phyloP scores from a whole-genome alignment of 2,113 vertebrate species.

The Eublepharis macularius region DNA sequence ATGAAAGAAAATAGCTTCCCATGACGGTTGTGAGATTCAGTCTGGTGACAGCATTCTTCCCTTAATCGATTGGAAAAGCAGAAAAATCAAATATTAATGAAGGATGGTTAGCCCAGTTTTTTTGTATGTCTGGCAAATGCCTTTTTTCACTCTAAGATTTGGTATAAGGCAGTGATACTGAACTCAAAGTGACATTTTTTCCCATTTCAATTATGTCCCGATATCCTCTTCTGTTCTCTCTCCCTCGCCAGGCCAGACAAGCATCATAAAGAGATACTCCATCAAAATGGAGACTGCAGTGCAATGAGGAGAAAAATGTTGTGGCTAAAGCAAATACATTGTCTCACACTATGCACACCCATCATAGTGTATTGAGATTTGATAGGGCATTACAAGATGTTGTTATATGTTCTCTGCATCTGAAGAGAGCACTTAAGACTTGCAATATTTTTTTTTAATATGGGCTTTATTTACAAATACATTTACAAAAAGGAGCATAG shows the following conservation, averaged over 20 bases:
- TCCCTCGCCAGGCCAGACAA: conserved; percentile 28
- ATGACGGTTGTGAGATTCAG: conserved; percentile 24
- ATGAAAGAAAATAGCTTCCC: conserved; percentile 51
- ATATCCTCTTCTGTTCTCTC: conserved; percentile 28
- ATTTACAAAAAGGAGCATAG: too few relatives aligned
- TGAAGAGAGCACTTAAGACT: neutral
- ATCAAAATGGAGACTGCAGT: conserved; percentile 10
- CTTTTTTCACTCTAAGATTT: conserved; percentile 10
- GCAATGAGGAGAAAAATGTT: conserved; percentile 3
- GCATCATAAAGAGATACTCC: conserved; percentile 47
- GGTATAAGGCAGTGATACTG: conserved; percentile 7
- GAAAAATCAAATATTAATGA: conserved; percentile 42
- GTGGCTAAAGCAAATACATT: conserved; percentile 1
- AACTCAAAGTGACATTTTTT: conserved; percentile 55
- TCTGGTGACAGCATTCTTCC: conserved; percentile 34
- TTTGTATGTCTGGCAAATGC: conserved; percentile 21
- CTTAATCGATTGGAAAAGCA: conserved; percentile 8
- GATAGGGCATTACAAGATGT: neutral
- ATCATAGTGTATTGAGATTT: neutral
- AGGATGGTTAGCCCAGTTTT: conserved; percentile 11
- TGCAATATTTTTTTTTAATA: too few relatives aligned
- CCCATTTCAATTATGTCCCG: conserved; percentile 55
- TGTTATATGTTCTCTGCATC: neutral
- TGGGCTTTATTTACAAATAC: too few relatives aligned
- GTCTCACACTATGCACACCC: neutral